A percentile compares a stretch with the other conserved stretches of the same genome.
phyloP scores from a whole-genome alignment of 1,140 invertebrate species.

The Achroia grisella region DNA sequence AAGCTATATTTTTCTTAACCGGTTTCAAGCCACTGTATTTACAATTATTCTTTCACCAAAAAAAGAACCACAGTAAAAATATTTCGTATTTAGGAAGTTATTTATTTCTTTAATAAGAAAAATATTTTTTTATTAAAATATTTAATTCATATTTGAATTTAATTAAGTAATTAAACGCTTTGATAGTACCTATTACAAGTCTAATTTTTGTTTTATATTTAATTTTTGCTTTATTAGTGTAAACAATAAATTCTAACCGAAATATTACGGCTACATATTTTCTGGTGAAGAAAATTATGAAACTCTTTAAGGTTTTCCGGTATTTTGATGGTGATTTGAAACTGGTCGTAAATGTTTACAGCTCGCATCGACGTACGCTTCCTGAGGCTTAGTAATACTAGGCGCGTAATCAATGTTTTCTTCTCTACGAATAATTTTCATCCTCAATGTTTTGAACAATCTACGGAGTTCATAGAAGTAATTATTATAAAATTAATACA shows the following conservation, averaged over 20 bases:
- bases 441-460: conserved; percentile 43
- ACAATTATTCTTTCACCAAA: background rate
- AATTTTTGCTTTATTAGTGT: too few relatives aligned
- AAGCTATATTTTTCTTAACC: conserved; percentile 49
- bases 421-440: conserved; percentile 55
- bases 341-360: conserved; percentile 63
- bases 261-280: too few relatives aligned
- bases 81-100: too few relatives aligned
- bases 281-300: too few relatives aligned
- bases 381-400: conserved; percentile 67
- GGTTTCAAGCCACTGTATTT: conserved; percentile 43
- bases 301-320: too few relatives aligned
- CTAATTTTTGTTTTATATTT: too few relatives aligned
- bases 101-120: too few relatives aligned
- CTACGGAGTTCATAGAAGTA: conserved; percentile 18
- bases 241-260: too few relatives aligned
- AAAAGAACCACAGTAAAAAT: too few relatives aligned
- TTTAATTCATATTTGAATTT: background rate
- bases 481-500: too few relatives aligned
- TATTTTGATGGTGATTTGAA: conserved; percentile 42
- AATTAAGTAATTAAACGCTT: too few relatives aligned
- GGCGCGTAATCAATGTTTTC: conserved; percentile 73
- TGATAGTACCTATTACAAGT: too few relatives aligned
- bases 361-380: conserved; percentile 66
- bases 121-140: background rate